Base-by-base conservation (phyloP, 2,797 vertebrate genomes). In the Hypotaenidia okinawae region DNA sequence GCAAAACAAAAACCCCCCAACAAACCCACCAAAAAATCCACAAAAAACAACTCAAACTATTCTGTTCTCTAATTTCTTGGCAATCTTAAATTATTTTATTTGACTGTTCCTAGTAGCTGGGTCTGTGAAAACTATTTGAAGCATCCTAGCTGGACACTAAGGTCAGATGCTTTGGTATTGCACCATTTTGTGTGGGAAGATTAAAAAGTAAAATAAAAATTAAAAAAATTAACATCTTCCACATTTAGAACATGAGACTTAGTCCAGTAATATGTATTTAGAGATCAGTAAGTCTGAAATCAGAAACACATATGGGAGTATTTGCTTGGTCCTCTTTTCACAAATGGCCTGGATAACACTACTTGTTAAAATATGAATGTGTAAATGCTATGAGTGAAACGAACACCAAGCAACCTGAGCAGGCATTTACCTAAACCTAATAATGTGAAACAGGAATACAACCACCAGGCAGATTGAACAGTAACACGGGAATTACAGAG, bases 151-250 rank as follows among this genome's bases (percentile, higher is more conserved):
- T 32, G 21, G 2, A 39, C 73, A 77, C 19, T n/a, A 78, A 86
- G 15, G 47, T 37, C 8, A 70, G 23, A 41, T 59, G 10, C 5
- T 70, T 58, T 77, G 6, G 13, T 5, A 75, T 84, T 74, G 10
- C 4, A 19, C 6, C 5, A 21, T 3, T 70, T 76, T 9, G 9
- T 0, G 0, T 0, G 1, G 43, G 11, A 10, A 52, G 25, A 27
- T 52, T 4, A 5, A 37, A 47, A 76, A 57, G 5, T n/a, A 14
- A 83, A 70, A 2, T 16, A 3, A 47, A 59, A 7, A 5, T 5
- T 45, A 1, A 18, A 51, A 67, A 78, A 66, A 27, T 4, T 21
- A 47, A 27, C 1, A 1, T 54, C 22, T 87, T 64, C 9, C 23
- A 66, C 70, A 84, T 57, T 12, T 66, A 24, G 16, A 55, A 82